Evolutionary conservation across 1,140 invertebrate species (phyloP), one percentile per base, ranked within the genome.

Genomic region (Helicoverpa armigera): DNA sequence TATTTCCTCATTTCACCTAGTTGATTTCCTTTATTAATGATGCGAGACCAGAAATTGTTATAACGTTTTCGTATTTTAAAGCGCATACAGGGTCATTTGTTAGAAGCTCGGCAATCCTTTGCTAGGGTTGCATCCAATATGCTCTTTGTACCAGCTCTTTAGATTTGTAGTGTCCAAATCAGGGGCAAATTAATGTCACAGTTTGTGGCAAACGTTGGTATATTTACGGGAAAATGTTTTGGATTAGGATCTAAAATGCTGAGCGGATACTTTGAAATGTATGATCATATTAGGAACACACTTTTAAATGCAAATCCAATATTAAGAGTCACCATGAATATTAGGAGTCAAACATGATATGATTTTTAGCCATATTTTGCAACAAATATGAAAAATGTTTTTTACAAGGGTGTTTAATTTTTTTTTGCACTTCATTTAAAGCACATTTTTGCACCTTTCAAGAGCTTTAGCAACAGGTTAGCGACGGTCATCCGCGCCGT

Each of bases 1-100:
- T 50, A 31, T 53, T 29, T 72, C 50, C 12, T 72, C 23, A 72
- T 72, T 54, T 72, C 23, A 29, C n/a, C 48, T 2, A 31, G 69
- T 43, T 43, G 50, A 72, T 72, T 72, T 72, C 29, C 69, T 72
- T 72, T 54, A 72, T 54, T 54, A 72, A 72, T 54, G 69, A 72
- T 72, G n/a, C 11, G 50, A 13, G 9, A 43, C 35, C 50, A n/a
- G 50, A 54, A 54, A 54, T 51, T 72, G 50, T 50, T 54, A 53
- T 54, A 72, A 72, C 50, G 69, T 72, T 72, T n/a, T 23, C 48
- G 23, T 54, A 23, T 72, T 72, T 72, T 72, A 51, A 72, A 14
- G 69, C 53, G 23, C 23, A 7, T 72, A 54, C 50, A 29, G 50
- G 50, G 53, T 51, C 69, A 72, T 72, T 72, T 72, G 50, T 72